Evolutionary conservation across 1,140 invertebrate genomes (phyloP).

Genomic region (Eriocheir sinensis): DNA sequence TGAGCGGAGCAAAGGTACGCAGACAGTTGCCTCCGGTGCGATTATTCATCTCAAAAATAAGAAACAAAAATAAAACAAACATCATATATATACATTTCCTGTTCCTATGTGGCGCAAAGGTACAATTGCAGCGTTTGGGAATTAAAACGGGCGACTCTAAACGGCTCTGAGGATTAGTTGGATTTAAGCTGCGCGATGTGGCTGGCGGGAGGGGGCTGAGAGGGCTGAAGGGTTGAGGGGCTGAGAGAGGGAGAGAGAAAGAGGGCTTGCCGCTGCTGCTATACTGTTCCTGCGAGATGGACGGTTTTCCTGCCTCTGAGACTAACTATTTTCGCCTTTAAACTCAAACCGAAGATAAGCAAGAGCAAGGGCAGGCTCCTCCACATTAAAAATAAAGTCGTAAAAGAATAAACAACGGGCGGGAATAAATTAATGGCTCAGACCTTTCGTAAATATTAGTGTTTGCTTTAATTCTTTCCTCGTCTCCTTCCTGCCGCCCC

Average conservation of each 20-base stretch:
- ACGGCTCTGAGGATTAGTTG: conserved; percentile 45
- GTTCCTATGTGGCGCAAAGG: background rate
- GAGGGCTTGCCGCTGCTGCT: background rate
- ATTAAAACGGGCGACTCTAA: conserved; percentile 30
- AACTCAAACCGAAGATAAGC: background rate
- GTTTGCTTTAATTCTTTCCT: background rate
- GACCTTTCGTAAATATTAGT: background rate
- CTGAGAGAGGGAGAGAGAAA: no score
- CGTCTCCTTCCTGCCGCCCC: background rate
- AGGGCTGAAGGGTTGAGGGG: background rate
- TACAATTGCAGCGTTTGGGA: conserved; percentile 54
- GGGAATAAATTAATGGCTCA: no score
- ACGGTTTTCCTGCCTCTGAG: background rate
- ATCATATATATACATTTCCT: background rate
- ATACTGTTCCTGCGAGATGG: conserved; percentile 12
- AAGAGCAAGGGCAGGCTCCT: no score
- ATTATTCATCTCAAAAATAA: background rate
- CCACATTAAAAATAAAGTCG: background rate
- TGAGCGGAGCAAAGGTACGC: no score
- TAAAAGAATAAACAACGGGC: no score
- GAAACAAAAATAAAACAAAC: background rate
- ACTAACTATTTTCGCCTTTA: background rate
- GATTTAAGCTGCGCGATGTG: background rate
- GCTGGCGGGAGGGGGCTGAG: no score
- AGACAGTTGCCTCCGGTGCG: background rate